Base-by-base conservation (phyloP, 2,113 vertebrate species). In the Lampris incognitus region DNA sequence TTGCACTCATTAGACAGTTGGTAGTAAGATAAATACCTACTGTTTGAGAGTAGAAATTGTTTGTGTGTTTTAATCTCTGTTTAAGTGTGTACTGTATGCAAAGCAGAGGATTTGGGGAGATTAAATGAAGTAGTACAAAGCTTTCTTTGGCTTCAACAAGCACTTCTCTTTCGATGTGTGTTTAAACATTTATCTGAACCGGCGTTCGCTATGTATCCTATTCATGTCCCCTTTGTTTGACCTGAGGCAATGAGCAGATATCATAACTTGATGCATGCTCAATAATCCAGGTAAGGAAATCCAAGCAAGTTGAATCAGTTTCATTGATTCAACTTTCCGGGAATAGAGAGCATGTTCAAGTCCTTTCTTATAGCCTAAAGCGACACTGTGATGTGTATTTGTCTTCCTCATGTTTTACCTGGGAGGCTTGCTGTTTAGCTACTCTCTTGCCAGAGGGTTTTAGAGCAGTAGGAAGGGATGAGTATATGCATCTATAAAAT, bases 391-490 rank as follows among this genome's bases (percentile, higher is more conserved):
- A 39, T 39, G 13, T 61, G 41, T 66, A 41, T 57, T 37, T 24
- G 36, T 4, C 40, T 46, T 46, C 9, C 24, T 13, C 5, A 11
- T 24, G 10, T 72, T 38, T 72, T 74, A 64, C 73, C 8, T 3
- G 63, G 41, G 1, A 38, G 41, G 69, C 8, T 46, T 56, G 11
- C 56, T 6, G 5, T 49, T 70, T 51, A 24, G 8, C 40, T 55
- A 48, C 24, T 41, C 60, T 79, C 64, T 71, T 66, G 61, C 62
- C 69, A 81, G 66, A 66, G 1, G 2, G 42, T 72, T 79, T 10
- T 69, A 58, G 6, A 78, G 73, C 9, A 72, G 44, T 40, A n/a
- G 9, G 37, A 46, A 4, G 74, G 54, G 9, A 5, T 62, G 57
- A 46, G 54, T 3, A 46, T 11, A 1, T 54, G 13, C 51, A 54